Evolutionary conservation across 2,888 invertebrate genomes (phyloP).

Genomic region (Eueremaeus valkanovi): DNA sequence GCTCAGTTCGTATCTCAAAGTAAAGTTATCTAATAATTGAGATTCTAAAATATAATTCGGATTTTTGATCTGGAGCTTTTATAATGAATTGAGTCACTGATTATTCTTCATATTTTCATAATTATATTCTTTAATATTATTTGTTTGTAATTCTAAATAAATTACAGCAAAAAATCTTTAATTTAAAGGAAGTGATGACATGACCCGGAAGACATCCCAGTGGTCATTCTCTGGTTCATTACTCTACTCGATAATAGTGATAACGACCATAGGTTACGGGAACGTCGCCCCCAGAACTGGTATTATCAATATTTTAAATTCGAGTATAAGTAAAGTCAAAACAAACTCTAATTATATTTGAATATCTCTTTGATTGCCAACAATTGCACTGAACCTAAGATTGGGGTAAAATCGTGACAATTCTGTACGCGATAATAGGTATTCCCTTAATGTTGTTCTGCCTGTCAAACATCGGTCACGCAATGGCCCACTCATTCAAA

Average conservation of each 20-base stretch:
- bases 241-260: conserved; percentile 91
- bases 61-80: too few relatives aligned
- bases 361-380: too few relatives aligned
- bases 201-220: conserved; percentile 59
- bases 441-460: conserved; percentile 93
- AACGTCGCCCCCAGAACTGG: conserved; percentile 87
- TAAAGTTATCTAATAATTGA: too few relatives aligned
- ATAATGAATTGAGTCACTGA: too few relatives aligned
- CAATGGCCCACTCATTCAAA: conserved; percentile 88
- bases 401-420: conserved; percentile 83
- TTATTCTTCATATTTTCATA: too few relatives aligned
- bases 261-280: conserved; percentile 93
- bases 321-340: background rate
- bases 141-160: too few relatives aligned
- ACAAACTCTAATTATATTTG: too few relatives aligned
- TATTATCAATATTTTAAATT: conserved; percentile 24
- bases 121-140: too few relatives aligned
- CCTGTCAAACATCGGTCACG: conserved; percentile 86
- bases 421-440: conserved; percentile 88
- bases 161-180: too few relatives aligned
- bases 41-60: too few relatives aligned
- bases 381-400: conserved; percentile 8
- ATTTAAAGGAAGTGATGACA: conserved; percentile 33
- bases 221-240: conserved; percentile 65
- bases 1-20: too few relatives aligned